These are phyloP conservation scores for Anarrhichthys ocellatus DNA, from an alignment of 2,113 vertebrate species.

Conservation along the genomic window DNA sequence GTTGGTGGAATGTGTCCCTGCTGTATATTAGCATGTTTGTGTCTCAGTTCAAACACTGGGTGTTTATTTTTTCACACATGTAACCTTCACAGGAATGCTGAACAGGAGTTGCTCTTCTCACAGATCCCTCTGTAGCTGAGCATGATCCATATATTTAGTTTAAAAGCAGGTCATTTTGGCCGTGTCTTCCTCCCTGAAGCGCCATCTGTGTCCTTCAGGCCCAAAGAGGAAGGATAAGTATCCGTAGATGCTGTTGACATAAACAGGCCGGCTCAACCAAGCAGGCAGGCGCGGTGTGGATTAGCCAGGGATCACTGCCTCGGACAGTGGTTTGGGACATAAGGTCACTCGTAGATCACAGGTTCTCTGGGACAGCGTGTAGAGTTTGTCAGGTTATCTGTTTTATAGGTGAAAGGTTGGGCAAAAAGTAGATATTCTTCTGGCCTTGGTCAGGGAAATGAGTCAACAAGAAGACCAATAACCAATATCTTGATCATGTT, in stretches of 20 bases:
- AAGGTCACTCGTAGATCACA: slow-evolving; percentile 45
- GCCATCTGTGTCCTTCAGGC: slow-evolving; percentile 46
- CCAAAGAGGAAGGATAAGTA: slow-evolving; percentile 50
- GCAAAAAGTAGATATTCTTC: background rate
- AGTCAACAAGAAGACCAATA: background rate
- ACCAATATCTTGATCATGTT: background rate
- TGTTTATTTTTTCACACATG: background rate
- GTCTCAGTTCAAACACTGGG: slow-evolving; percentile 12
- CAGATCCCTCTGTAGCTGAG: slow-evolving; percentile 10
- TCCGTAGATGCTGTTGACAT: slow-evolving; percentile 56
- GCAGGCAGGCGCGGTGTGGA: slow-evolving; percentile 50
- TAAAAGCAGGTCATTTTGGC: slow-evolving; percentile 35
- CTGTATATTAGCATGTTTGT: slow-evolving; percentile 1
- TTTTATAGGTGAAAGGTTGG: slow-evolving; percentile 25
- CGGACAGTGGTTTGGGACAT: slow-evolving; percentile 51
- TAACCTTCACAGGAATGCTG: slow-evolving; percentile 24
- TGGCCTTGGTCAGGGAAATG: background rate
- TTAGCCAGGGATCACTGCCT: slow-evolving; percentile 66
- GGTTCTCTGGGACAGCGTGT: slow-evolving; percentile 33
- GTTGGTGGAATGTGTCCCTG: slow-evolving; percentile 13
- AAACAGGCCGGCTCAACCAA: slow-evolving; percentile 54
- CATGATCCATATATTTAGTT: slow-evolving; percentile 15
- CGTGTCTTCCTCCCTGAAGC: slow-evolving; percentile 2
- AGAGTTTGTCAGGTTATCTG: slow-evolving; percentile 20
- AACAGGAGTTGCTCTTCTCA: background rate